Base-by-base conservation (phyloP, 1,140 invertebrate genomes). In the Gonatopus flavifemur region DNA sequence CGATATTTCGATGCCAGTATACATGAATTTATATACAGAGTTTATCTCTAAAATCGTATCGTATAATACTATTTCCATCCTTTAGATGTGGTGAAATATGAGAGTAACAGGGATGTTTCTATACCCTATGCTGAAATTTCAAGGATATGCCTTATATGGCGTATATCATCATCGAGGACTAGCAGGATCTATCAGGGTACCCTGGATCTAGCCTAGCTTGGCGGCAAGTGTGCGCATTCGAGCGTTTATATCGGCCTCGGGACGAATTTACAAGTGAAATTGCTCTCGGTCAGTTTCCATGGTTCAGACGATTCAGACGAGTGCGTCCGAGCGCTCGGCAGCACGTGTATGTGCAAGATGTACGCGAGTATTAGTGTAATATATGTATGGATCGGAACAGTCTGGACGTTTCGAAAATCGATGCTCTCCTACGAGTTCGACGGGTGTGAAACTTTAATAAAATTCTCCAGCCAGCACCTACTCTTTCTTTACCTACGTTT, bases 191-290 rank as follows among this genome's bases (percentile, higher is more conserved):
- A n/a, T n/a, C n/a, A n/a, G n/a, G n/a, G n/a, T n/a, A n/a, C n/a
- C n/a, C n/a, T n/a, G n/a, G n/a, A n/a, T n/a, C n/a, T n/a, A n/a
- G n/a, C n/a, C n/a, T n/a, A n/a, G n/a, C n/a, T n/a, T n/a, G n/a
- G n/a, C n/a, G n/a, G n/a, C n/a, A n/a, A n/a, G n/a, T n/a, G n/a
- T n/a, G n/a, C n/a, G n/a, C n/a, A n/a, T n/a, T n/a, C n/a, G 7
- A 24, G 19, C 16, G 32, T 37, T 19, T 15, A 42, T 43, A 22
- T 30, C 32, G 6, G 6, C 6, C 12, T 9, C 18, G 20, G 36
- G 42, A 40, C 32, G 39, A 60, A 61, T 61, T 61, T 61, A 61
- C 58, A 61, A 61, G 58, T 61, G 36, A 61, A 61, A 61, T 61
- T 60, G 49, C 39, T 49, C 47, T 57, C 44, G 55, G 50, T 49